Conservation (phyloP, 2,888 invertebrate species). For the Lagria hirta region DNA sequence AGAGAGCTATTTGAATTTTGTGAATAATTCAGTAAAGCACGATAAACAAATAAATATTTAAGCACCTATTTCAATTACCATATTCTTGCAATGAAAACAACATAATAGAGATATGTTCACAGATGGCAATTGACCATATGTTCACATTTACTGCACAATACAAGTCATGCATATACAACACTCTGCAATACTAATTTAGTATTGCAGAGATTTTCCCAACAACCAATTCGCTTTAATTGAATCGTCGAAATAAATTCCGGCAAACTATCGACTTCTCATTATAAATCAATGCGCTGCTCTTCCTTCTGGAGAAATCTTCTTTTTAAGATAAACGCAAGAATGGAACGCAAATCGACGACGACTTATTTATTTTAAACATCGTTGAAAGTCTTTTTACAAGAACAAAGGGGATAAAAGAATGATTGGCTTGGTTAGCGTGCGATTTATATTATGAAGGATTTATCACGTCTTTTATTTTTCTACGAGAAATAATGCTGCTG, state of each 20-base stretch:
- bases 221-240: slow-evolving; percentile 51
- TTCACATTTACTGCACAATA: slow-evolving; percentile 35
- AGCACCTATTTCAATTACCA: no score
- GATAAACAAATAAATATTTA: no score
- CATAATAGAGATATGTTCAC: slow-evolving; percentile 30
- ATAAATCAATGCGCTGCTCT: slow-evolving; percentile 42
- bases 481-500: slow-evolving; percentile 41
- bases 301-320: slow-evolving; percentile 21
- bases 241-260: slow-evolving; percentile 48
- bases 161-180: slow-evolving; percentile 42
- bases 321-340: slow-evolving; percentile 13
- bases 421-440: slow-evolving; percentile 43
- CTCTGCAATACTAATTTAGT: slow-evolving; percentile 49
- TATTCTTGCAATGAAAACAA: slow-evolving; percentile 15
- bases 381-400: slow-evolving; percentile 36
- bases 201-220: slow-evolving; percentile 45
- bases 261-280: slow-evolving; percentile 36
- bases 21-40: no score
- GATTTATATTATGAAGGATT: slow-evolving; percentile 49
- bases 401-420: slow-evolving; percentile 40
- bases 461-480: slow-evolving; percentile 44
- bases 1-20: no score
- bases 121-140: slow-evolving; percentile 38
- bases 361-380: slow-evolving; percentile 38
- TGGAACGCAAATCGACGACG: slow-evolving; percentile 22